Conservation (phyloP, 35 echinoderm and acorn worm genomes). For the Holothuria glaberrima region DNA sequence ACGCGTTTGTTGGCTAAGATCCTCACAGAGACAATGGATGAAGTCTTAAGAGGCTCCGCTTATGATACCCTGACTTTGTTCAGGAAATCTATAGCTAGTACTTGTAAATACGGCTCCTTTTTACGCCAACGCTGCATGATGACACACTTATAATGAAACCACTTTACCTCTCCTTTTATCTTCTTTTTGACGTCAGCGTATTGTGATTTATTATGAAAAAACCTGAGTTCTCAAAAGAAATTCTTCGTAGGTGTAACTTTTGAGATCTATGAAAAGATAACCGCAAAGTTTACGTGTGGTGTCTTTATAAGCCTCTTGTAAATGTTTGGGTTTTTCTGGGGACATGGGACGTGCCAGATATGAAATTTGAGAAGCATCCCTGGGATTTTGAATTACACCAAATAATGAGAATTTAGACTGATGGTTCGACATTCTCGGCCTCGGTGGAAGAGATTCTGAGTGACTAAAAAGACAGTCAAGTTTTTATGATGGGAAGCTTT, state of each 20-base stretch:
- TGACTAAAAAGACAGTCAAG: conserved; percentile 16
- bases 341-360: conserved; percentile 61
- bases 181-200: not conserved
- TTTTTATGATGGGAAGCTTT: conserved; percentile 61
- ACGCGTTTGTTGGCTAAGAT: not conserved
- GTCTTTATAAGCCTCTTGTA: conserved; percentile 67
- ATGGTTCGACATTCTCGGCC: conserved; percentile 47
- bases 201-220: not conserved
- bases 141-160: not conserved
- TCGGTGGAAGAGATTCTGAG: conserved; percentile 39
- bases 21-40: conserved; percentile 38
- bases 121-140: conserved; percentile 40
- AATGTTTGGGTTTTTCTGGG: conserved; percentile 48
- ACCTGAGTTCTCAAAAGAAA: not conserved
- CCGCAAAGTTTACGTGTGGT: conserved; percentile 41
- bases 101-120: not conserved
- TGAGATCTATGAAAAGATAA: conserved; percentile 47
- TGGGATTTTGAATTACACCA: conserved; percentile 63
- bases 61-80: conserved; percentile 9
- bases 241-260: not conserved
- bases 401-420: conserved; percentile 52
- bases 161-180: too few species aligned
- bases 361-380: conserved; percentile 67
- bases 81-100: not conserved
- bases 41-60: not conserved